Evolutionary conservation across 2,888 invertebrate species (phyloP), one percentile per base, ranked within the genome.

Genomic region (Pseudanteris insignis): DNA sequence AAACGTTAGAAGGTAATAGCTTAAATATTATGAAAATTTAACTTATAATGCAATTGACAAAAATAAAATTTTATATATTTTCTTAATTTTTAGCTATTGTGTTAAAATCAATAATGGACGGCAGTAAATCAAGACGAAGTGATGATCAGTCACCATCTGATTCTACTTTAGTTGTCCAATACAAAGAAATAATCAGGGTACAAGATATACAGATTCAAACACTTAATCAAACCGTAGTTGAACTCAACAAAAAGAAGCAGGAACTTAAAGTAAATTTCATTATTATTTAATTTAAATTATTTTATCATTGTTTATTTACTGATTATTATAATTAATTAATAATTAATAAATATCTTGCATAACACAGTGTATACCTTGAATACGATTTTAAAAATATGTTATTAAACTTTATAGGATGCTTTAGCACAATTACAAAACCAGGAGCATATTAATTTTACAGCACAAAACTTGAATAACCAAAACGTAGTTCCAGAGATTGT

Each of bases 111-210:
- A 80, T 85, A 29, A 47, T 74, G 34, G 75, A 76, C 30, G 70
- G 69, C 30, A 75, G 70, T 54, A 73, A 68, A 30, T 59, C 59
- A 3, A 65, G 72, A 21, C 59, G 67, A 1, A 62, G 67, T 9
- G 73, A 69, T 53, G 74, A 74, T 50, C 67, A 71, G 18, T 57
- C 65, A 4, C 68, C 73, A 26, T 48, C 72, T 2, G 75, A 74
- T 59, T 74, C 75, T 2, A 74, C 73, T 44, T 60, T 81, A 21
- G 81, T 93, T 28, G 81, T 86, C 14, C 93, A 94, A 79, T 96
- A 95, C 81, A 95, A 95, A 82, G 87, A 89, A 58, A 84, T 97
- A 43, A 97, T 97, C 68, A 85, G 94, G 59, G 92, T 94, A 69
- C 96, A 97, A 81, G 94, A 94, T 79, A 84, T 83, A 24, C 84